Conservation (phyloP, 1,140 invertebrate species). For the Acromyrmex heyeri region DNA sequence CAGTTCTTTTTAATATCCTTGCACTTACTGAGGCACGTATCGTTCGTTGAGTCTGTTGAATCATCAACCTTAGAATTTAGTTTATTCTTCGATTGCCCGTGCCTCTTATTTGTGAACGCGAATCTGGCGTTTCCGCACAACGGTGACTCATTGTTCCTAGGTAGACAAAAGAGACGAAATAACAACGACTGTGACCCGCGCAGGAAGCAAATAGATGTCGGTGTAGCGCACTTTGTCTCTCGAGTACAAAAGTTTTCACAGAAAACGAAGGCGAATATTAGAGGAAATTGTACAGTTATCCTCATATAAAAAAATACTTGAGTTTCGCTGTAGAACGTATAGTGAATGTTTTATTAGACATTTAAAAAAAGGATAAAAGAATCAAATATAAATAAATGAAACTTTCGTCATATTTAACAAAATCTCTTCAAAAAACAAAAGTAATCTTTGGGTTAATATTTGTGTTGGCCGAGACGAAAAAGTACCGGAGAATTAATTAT, state of each 20-base stretch:
- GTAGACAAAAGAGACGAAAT: constrained; percentile 53
- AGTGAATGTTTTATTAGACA: background rate
- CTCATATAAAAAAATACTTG: background rate
- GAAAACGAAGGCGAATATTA: constrained; percentile 5
- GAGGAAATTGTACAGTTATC: background rate
- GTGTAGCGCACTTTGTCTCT: constrained; percentile 30
- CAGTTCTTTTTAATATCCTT: background rate
- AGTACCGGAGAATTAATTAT: constrained; percentile 24
- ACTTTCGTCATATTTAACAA: background rate
- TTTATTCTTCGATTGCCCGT: constrained; percentile 2
- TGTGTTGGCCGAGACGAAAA: background rate
- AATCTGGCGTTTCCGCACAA: constrained; percentile 18
- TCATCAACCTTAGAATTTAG: background rate
- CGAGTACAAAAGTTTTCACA: background rate
- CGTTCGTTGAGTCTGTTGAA: background rate
- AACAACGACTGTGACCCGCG: constrained; percentile 17
- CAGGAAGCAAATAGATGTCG: background rate
- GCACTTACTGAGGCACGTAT: background rate
- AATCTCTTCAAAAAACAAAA: background rate
- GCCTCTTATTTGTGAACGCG: background rate
- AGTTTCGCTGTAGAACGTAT: background rate
- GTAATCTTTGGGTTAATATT: background rate
- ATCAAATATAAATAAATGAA: background rate
- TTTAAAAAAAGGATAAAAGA: background rate
- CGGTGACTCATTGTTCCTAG: constrained; percentile 49